Evolutionary conservation across 2,888 invertebrate species (phyloP).

Genomic region (Anthoptus insignis): DNA sequence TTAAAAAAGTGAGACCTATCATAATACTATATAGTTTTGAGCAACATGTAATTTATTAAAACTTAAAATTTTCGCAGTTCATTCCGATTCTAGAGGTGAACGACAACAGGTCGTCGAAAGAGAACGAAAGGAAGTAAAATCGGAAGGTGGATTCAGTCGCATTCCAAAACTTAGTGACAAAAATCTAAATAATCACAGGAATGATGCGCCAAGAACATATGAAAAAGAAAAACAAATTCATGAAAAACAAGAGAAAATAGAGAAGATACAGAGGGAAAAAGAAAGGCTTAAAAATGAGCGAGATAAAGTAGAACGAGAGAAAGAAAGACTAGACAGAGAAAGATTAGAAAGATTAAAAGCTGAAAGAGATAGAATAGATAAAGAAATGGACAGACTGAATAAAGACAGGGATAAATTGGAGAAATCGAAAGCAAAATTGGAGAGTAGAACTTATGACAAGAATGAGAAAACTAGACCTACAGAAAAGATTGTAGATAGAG

Average conservation of each 20-base stretch:
- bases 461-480: slow-evolving; percentile 55
- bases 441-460: slow-evolving; percentile 61
- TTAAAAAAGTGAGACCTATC: too few relatives aligned
- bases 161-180: slow-evolving; percentile 85
- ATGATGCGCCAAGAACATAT: slow-evolving; percentile 58
- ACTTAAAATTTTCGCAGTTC: slow-evolving; percentile 55
- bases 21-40: too few relatives aligned
- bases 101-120: slow-evolving; percentile 65
- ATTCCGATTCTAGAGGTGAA: slow-evolving; percentile 48
- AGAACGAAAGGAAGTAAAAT: slow-evolving; percentile 68
- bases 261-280: slow-evolving; percentile 53
- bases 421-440: slow-evolving; percentile 72
- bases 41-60: not conserved
- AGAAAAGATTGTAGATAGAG: slow-evolving; percentile 63
- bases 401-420: slow-evolving; percentile 74
- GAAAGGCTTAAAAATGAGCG: slow-evolving; percentile 60
- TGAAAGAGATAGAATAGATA: slow-evolving; percentile 76
- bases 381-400: slow-evolving; percentile 74
- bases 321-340: slow-evolving; percentile 66
- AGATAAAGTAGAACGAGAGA: slow-evolving; percentile 61
- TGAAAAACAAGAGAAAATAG: slow-evolving; percentile 58
- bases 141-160: slow-evolving; percentile 70
- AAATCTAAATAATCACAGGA: slow-evolving; percentile 56
- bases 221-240: slow-evolving; percentile 40
- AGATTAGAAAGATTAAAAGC: slow-evolving; percentile 74